Conservation (phyloP, 2,113 vertebrate species). For the Fulica atra region DNA sequence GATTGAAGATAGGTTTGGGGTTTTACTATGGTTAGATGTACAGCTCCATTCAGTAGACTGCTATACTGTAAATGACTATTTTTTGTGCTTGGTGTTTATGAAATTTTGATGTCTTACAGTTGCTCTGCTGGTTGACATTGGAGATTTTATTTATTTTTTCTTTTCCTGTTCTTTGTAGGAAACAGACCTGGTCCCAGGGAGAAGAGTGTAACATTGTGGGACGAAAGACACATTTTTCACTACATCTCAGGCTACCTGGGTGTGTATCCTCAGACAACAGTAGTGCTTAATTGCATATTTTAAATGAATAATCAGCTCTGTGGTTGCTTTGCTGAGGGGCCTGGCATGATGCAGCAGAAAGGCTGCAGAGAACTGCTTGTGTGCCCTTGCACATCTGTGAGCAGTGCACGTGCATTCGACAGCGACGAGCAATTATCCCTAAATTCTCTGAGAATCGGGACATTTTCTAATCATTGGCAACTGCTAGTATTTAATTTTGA, state of each 20-base stretch:
- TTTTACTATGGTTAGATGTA: background rate
- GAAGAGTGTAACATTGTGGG: background rate
- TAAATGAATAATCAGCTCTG: background rate
- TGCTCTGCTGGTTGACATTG: background rate
- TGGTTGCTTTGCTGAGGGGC: background rate
- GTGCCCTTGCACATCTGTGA: background rate
- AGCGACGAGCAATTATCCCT: fast-evolving
- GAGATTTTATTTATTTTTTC: background rate
- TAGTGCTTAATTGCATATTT: background rate
- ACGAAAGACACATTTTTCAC: background rate
- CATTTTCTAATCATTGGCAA: background rate
- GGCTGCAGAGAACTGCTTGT: background rate
- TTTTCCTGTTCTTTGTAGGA: background rate
- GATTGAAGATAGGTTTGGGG: background rate
- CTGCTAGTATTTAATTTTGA: background rate
- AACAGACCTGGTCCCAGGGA: background rate
- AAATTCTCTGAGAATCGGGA: background rate
- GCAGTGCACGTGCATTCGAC: fast-evolving
- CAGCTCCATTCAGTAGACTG: background rate
- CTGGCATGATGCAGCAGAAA: background rate
- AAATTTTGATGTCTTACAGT: background rate
- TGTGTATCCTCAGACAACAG: background rate
- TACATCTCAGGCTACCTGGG: background rate
- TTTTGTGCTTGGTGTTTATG: background rate
- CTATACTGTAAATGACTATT: background rate